phyloP scores from a whole-genome alignment of 2,888 invertebrate genomes.

The Himalopsyche anomala region DNA sequence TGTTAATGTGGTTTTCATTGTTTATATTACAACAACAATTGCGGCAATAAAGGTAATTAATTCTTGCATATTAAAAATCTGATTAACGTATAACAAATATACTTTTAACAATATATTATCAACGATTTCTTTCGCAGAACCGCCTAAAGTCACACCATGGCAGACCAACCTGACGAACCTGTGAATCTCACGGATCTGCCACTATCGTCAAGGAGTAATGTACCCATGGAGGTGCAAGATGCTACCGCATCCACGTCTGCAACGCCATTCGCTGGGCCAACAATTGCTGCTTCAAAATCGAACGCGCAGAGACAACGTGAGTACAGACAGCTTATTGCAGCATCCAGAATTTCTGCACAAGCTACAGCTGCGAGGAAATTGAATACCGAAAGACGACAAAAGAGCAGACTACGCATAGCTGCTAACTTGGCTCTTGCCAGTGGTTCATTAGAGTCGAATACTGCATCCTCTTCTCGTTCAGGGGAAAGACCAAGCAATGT shows the following conservation, averaged over 20 bases:
- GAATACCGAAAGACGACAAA: conserved; percentile 27
- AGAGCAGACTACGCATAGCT: conserved; percentile 66
- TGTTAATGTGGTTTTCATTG: too few relatives aligned
- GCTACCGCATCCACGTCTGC: conserved; percentile 34
- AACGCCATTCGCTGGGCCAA: conserved; percentile 34
- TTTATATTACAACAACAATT: too few relatives aligned
- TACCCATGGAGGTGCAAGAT: conserved; percentile 34
- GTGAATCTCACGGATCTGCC: too few relatives aligned
- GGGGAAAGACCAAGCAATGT: too few relatives aligned
- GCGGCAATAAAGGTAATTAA: too few relatives aligned
- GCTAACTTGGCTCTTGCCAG: conserved; percentile 66
- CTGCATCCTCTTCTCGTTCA: conserved; percentile 66
- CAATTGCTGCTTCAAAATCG: conserved; percentile 23
- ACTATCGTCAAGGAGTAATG: too few relatives aligned
- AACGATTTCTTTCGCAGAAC: too few relatives aligned
- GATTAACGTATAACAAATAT: too few relatives aligned
- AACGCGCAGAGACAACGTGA: conserved; percentile 34
- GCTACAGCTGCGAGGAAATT: conserved; percentile 34
- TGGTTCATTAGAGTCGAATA: conserved; percentile 58
- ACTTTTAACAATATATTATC: too few relatives aligned
- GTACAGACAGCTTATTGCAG: conserved; percentile 19
- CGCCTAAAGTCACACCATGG: too few relatives aligned
- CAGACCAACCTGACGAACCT: too few relatives aligned
- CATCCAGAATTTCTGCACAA: conserved; percentile 28
- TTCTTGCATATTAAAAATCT: too few relatives aligned